A percentile compares a stretch with the other conserved stretches of the same genome.
Evolutionary conservation across 2,113 vertebrate genomes (phyloP).

Genomic region (Zosterops lateralis): DNA sequence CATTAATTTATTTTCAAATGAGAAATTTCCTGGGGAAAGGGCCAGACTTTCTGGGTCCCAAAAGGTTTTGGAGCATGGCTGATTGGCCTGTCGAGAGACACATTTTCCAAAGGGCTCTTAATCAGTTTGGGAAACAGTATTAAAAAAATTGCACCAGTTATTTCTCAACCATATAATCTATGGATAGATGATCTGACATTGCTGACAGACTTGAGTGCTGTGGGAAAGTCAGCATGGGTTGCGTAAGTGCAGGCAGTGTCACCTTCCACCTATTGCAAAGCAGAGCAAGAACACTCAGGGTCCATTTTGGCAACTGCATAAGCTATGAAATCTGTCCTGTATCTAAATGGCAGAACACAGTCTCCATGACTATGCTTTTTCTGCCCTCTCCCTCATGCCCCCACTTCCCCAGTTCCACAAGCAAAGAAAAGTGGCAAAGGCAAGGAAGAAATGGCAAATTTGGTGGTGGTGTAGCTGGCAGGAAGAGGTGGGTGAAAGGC

Average conservation of each 20-base stretch:
- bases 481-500: neutral
- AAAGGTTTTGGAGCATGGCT: fast-evolving
- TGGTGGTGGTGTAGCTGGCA: neutral
- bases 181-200: fast-evolving
- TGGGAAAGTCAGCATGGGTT: neutral
- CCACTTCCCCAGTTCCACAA: neutral
- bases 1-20: neutral
- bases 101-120: neutral
- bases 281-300: neutral
- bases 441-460: neutral
- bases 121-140: neutral
- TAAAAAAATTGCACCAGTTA: neutral
- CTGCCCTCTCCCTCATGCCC: too few species aligned
- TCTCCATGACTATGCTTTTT: neutral
- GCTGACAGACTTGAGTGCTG: fast-evolving
- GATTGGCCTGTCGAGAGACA: neutral
- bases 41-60: fast-evolving
- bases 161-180: neutral
- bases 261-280: neutral
- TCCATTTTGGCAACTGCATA: neutral
- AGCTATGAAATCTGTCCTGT: neutral
- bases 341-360: neutral
- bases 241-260: neutral
- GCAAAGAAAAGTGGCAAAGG: neutral
- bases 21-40: neutral